Evolutionary conservation across 2,797 vertebrate genomes (phyloP).

Genomic region (Macropodus opercularis): DNA sequence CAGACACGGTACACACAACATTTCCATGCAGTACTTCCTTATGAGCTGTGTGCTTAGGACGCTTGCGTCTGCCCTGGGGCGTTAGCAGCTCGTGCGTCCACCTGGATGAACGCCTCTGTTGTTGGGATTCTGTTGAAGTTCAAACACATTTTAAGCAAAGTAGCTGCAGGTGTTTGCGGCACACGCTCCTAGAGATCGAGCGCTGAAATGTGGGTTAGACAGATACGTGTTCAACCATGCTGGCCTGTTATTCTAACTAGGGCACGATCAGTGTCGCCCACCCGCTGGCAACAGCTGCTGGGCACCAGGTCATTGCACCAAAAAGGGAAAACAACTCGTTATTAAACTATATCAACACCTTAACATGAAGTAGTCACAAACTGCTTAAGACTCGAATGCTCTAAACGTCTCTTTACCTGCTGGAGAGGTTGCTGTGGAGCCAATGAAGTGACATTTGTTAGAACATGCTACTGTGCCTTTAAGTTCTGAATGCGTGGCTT

Average conservation of each 20-base stretch:
- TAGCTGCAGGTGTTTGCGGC: not conserved
- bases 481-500: conserved; percentile 1
- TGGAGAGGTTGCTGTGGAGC: too few relatives aligned
- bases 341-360: too few relatives aligned
- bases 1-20: not conserved
- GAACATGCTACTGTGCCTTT: not conserved
- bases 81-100: not conserved
- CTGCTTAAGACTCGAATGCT: too few relatives aligned
- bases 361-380: too few relatives aligned
- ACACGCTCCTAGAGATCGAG: not conserved
- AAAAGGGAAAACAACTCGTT: too few relatives aligned
- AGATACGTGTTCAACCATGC: not conserved
- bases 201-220: conserved; percentile 14
- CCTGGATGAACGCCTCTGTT: not conserved
- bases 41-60: too few relatives aligned
- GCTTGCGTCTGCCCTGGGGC: too few relatives aligned
- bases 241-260: conserved; percentile 37
- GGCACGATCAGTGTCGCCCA: not conserved
- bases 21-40: not conserved
- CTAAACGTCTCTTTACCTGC: too few relatives aligned
- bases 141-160: not conserved
- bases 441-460: not conserved
- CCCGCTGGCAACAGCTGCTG: conserved; percentile 2
- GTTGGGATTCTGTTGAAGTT: not conserved
- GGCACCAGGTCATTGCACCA: not conserved